A percentile compares a stretch with the other conserved stretches of the same genome.
Conservation (phyloP, 2,888 invertebrate species). For the Lymantria dispar region DNA sequence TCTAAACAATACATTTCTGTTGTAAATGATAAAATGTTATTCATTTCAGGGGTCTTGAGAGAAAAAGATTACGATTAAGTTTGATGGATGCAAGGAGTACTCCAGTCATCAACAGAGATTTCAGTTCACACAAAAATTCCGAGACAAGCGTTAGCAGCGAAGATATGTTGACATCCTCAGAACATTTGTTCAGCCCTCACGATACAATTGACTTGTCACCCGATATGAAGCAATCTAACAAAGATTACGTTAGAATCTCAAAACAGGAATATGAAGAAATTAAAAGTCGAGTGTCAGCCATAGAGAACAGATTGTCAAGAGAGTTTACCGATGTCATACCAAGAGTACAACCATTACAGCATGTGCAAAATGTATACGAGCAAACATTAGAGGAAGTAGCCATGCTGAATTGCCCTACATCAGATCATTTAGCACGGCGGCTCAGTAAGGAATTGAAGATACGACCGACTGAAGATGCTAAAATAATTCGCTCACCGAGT, state of each 20-base stretch:
- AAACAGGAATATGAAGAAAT: slow-evolving; percentile 91
- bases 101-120: slow-evolving; percentile 62
- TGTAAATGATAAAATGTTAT: background rate
- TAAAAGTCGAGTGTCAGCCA: slow-evolving; percentile 87
- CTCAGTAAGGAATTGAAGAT: slow-evolving; percentile 89
- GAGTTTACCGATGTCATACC: slow-evolving; percentile 83
- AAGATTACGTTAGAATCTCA: slow-evolving; percentile 87
- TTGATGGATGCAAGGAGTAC: slow-evolving; percentile 71
- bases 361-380: slow-evolving; percentile 88
- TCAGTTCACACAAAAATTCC: slow-evolving; percentile 58
- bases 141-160: slow-evolving; percentile 72
- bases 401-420: slow-evolving; percentile 83
- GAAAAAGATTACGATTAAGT: slow-evolving; percentile 73
- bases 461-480: slow-evolving; percentile 85
- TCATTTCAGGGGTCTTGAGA: slow-evolving; percentile 64
- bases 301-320: slow-evolving; percentile 86
- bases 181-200: slow-evolving; percentile 68
- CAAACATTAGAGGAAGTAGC: slow-evolving; percentile 87
- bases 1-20: background rate
- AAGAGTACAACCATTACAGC: slow-evolving; percentile 79
- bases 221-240: slow-evolving; percentile 63
- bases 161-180: slow-evolving; percentile 69
- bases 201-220: slow-evolving; percentile 72
- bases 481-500: slow-evolving; percentile 90
- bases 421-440: slow-evolving; percentile 87